Percentiles rank a stretch among this genome's conserved stretches.
Evolutionary conservation across 1,140 invertebrate species (phyloP).

Genomic region (Eriocheir sinensis): DNA sequence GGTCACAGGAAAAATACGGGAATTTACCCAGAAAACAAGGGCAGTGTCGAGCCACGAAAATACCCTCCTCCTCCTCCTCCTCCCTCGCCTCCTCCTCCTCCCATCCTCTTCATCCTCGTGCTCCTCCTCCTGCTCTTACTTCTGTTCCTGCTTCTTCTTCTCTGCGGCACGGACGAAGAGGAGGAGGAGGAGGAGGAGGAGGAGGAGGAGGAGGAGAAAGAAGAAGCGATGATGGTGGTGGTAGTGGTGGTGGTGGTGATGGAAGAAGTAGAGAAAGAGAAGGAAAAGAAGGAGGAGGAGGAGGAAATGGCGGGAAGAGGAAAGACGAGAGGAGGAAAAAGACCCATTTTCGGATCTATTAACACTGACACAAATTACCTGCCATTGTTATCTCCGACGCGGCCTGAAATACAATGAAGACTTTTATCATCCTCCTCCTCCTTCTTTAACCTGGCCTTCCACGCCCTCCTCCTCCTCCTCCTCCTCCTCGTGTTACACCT

Average conservation of each 20-base stretch:
- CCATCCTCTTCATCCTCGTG: no score
- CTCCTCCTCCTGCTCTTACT: no score
- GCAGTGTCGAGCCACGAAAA: background rate
- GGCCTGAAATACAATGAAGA: constrained; percentile 49
- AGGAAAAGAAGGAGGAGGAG: background rate
- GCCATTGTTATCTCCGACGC: constrained; percentile 55
- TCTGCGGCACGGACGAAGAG: background rate
- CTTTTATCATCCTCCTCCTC: constrained; percentile 48
- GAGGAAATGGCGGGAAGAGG: no score
- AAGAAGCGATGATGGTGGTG: no score
- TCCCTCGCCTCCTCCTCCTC: no score
- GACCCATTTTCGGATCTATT: constrained; percentile 63
- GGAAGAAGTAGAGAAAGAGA: background rate
- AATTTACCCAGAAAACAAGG: constrained; percentile 62
- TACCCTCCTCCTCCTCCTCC: no score
- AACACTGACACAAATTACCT: constrained; percentile 65
- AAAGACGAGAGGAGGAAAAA: constrained; percentile 2
- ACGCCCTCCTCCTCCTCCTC: background rate
- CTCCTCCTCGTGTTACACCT: background rate
- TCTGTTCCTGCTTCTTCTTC: no score
- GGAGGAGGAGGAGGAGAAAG: no score
- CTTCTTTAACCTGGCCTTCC: background rate
- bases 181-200: background rate
- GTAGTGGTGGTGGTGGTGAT: no score
- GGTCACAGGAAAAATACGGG: constrained; percentile 60